A percentile compares a stretch with the other conserved stretches of the same genome.
Evolutionary conservation across 1,140 invertebrate species (phyloP).

Genomic region (Hyles vespertilio): DNA sequence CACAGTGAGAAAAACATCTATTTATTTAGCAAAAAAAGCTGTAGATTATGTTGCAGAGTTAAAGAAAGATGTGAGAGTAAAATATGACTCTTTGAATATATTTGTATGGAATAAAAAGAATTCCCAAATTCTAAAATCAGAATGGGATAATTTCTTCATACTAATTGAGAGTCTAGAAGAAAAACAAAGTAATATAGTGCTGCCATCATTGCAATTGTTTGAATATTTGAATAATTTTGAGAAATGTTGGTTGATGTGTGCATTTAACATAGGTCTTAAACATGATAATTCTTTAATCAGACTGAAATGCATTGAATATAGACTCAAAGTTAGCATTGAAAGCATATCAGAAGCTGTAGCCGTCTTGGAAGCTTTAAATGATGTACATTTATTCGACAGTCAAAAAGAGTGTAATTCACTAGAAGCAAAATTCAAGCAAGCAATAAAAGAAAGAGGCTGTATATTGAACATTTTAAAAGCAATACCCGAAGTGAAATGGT

Average conservation of each 20-base stretch:
- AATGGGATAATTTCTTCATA: conserved; percentile 59
- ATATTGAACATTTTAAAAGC: conserved; percentile 37
- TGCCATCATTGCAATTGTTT: conserved; percentile 57
- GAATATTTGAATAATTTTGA: conserved; percentile 34
- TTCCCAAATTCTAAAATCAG: conserved; percentile 25
- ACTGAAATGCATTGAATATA: conserved; percentile 47
- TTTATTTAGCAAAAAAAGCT: conserved; percentile 57
- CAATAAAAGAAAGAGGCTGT: conserved; percentile 26
- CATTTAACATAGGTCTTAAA: conserved; percentile 51
- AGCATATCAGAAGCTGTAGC: conserved; percentile 33
- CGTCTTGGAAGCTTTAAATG: conserved; percentile 52
- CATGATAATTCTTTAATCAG: conserved; percentile 59
- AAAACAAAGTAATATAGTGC: conserved; percentile 62
- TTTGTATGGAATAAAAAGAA: conserved; percentile 42
- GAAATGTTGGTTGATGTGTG: conserved; percentile 50
- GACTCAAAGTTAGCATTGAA: conserved; percentile 33
- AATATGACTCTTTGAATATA: conserved; percentile 19
- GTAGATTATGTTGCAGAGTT: conserved; percentile 40
- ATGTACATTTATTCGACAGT: conserved; percentile 50
- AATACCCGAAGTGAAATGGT: conserved; percentile 48
- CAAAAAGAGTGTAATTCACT: conserved; percentile 27
- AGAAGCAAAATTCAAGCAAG: conserved; percentile 27
- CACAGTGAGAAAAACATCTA: conserved; percentile 40
- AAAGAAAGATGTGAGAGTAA: conserved; percentile 39
- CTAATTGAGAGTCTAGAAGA: conserved; percentile 63